These are phyloP conservation scores for Cinclus mexicanus DNA, from an alignment of 2,113 vertebrate genomes.

Conservation along the genomic window DNA sequence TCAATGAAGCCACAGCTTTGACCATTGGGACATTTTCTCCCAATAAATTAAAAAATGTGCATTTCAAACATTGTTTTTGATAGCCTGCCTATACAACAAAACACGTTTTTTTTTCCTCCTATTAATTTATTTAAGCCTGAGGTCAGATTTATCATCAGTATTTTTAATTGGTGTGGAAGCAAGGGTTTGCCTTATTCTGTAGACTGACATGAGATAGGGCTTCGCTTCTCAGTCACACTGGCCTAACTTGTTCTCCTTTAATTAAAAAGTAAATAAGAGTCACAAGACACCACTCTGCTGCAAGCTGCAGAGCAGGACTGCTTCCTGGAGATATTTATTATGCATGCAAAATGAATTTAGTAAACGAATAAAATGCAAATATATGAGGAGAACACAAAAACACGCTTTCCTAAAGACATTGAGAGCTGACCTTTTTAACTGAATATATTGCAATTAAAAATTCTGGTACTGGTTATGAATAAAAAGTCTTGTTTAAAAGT, in stretches of 20 bases:
- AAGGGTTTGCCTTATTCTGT: constrained; percentile 22
- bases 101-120: background rate
- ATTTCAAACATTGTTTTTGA: background rate
- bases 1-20: background rate
- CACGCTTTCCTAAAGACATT: background rate
- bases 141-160: background rate
- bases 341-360: constrained; percentile 18
- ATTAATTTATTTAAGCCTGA: background rate
- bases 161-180: background rate
- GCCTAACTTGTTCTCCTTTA: constrained; percentile 60
- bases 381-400: background rate
- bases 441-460: constrained; percentile 24
- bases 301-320: background rate
- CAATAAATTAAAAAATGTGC: background rate
- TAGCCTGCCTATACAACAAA: background rate
- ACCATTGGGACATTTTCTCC: background rate
- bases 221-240: constrained; percentile 55
- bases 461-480: background rate
- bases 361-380: constrained; percentile 42
- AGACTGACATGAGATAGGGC: constrained; percentile 45
- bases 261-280: constrained; percentile 75
- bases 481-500: background rate
- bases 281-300: constrained; percentile 55
- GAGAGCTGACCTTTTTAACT: background rate
- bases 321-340: constrained; percentile 36